Evolutionary conservation across 2,113 vertebrate species (phyloP).

Genomic region (Ictidomys tridecemlineatus): DNA sequence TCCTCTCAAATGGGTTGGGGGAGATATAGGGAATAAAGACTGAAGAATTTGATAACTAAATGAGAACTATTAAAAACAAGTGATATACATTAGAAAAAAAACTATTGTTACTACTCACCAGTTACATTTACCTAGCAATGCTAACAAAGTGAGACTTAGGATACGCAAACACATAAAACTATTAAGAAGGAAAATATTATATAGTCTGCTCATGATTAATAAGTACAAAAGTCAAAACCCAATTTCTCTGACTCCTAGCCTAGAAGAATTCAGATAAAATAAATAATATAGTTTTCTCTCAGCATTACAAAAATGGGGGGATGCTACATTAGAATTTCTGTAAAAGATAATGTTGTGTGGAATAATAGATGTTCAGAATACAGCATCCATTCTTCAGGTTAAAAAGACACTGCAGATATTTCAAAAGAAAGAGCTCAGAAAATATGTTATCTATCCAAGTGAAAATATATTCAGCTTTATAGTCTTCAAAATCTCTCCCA

Average conservation of each 20-base stretch:
- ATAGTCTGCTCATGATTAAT: not conserved
- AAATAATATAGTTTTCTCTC: not conserved
- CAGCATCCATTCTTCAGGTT: not conserved
- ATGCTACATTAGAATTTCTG: not conserved
- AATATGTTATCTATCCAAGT: not conserved
- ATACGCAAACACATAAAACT: not conserved
- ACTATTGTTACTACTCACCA: not conserved
- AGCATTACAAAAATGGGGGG: not conserved
- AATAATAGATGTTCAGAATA: not conserved
- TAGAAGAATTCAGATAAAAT: constrained; percentile 17
- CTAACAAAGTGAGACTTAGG: not conserved
- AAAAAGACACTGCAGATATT: not conserved
- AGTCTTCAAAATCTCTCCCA: constrained; percentile 6
- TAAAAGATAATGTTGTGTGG: not conserved
- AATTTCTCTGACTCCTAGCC: not conserved
- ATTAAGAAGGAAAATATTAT: not conserved
- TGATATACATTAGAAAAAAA: not conserved
- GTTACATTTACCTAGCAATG: not conserved
- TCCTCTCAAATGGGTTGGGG: not conserved
- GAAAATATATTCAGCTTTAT: not conserved
- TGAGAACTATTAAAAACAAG: not conserved
- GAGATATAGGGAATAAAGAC: not conserved
- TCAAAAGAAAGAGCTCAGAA: not conserved
- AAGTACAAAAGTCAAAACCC: not conserved
- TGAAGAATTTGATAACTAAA: constrained; percentile 10